A percentile compares a stretch with the other conserved stretches of the same genome.
These are phyloP conservation scores for Nothoprocta pentlandii DNA, from an alignment of 2,113 vertebrate genomes.

Conservation along the genomic window DNA sequence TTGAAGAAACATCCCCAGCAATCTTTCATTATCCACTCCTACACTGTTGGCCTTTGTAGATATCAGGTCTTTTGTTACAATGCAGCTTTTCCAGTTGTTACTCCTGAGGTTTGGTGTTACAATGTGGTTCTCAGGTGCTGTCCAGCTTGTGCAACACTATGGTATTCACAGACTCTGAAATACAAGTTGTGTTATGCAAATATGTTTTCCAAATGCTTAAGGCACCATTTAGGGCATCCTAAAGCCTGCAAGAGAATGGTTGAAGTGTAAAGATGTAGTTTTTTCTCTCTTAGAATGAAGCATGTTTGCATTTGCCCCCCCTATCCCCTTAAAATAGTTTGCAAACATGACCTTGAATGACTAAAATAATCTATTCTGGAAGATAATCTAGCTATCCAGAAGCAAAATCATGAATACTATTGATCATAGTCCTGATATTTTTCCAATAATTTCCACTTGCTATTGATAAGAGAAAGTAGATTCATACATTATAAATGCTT, in stretches of 20 bases:
- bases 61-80: background rate
- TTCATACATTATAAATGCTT: background rate
- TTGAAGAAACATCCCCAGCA: background rate
- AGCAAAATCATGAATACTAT: background rate
- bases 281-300: background rate
- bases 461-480: background rate
- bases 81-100: background rate
- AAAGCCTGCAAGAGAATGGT: background rate
- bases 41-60: background rate
- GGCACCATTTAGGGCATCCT: background rate
- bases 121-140: background rate
- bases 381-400: background rate
- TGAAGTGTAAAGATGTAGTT: background rate
- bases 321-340: background rate
- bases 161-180: background rate
- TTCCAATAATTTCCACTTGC: background rate
- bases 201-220: background rate
- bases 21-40: background rate
- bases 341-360: background rate
- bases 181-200: background rate
- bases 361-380: background rate
- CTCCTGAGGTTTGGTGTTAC: background rate
- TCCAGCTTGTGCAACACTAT: background rate
- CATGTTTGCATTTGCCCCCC: conserved; percentile 4
- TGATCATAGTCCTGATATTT: background rate